Evolutionary conservation across 2,888 invertebrate genomes (phyloP), one percentile per base, ranked within the genome.

Genomic region (Andrena trimmerana): DNA sequence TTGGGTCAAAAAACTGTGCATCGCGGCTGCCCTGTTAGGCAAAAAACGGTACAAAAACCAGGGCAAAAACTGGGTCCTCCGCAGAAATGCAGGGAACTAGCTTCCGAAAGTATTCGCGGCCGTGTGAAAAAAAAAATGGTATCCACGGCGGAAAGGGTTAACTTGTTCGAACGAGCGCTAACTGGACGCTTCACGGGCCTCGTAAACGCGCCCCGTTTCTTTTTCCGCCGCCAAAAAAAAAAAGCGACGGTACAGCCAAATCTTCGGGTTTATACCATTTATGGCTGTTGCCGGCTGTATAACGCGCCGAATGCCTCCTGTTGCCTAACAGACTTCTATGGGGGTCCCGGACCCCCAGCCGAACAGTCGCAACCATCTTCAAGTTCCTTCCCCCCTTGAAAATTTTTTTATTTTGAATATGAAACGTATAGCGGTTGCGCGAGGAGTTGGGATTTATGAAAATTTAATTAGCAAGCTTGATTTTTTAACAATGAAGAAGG

Each of bases 31-130:
- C 10, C 59, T 48, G 77, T 60, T 57, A 33, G 48, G 10, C 31
- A 74, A 80, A 87, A 88, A 89, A 72, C 77, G 85, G 81, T 79
- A 88, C 57, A 90, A 91, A 90, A 90, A 91, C 86, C 67, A 36
- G 88, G 75, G 80, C 88, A 87, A 89, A 89, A 88, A 88, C 42
- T 59, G 50, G 59, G 63, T 16, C 33, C 20, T 68, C 2, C 36
- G 75, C 42, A 36, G 31, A 52, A 60, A 2, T 29, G 24, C 10
- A n/a, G 24, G 13, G 8, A 36, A 73, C 27, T 20, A 29, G 66
- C 50, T 60, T 33, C 52, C 31, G 52, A 20, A 8, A 52, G 69
- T 16, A 33, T n/a, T 20, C 20, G 31, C 13, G 16, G 31, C 20
- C 24, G 7, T 13, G 33, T 7, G 24, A 36, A 52, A 42, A 36